Base-by-base conservation (phyloP, 2,888 invertebrate genomes). In the Cryptus viduatorius region DNA sequence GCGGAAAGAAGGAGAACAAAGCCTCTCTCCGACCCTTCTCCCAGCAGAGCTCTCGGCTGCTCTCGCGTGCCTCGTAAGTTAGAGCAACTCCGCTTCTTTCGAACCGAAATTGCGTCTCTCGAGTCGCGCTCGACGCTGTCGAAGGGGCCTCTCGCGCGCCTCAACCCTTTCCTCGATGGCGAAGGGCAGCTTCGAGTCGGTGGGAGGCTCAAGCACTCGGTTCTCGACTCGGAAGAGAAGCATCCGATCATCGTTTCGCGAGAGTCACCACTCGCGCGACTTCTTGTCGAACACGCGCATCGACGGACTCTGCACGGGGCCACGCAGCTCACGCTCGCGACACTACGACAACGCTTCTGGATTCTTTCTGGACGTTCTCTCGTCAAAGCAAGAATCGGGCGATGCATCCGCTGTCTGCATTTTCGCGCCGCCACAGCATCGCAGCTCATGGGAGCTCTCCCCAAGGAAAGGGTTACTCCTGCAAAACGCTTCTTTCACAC, bases 181-280 rank as follows among this genome's bases (percentile, higher is more conserved):
- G 7, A 31, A 0, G 82, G 80, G 0, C 24, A 76, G 4, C 71
- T 86, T 0, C 50, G 86, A n/a, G 68, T 86, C 3, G 79, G 82
- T n/a, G n/a, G n/a, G n/a, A n/a, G n/a, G n/a, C n/a, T n/a, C n/a
- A n/a, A n/a, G n/a, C n/a, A n/a, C n/a, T 1, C 79, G 82, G 3
- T 44, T 16, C 65, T 86, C 50, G 19, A 65, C 19, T 46, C 56
- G 4, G 76, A 76, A 8, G 44, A 44, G 16, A 79, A 77, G 29
- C 77, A 84, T 16, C 82, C 79, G 0, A 10, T 78, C 10, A 73
- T 86, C 14, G 64, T 86, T 1, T 78, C 86, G 56, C 53, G 61
- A 0, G 31, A 79, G n/a, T 72, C 71, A 0, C 65, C 59, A 1
- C 50, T 82, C 29, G 48, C 82, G 2, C 29, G 14, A 8, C 48